Percentiles rank a stretch among this genome's conserved stretches.
Conservation (phyloP, 2,113 vertebrate genomes). For the Thermophis baileyi region DNA sequence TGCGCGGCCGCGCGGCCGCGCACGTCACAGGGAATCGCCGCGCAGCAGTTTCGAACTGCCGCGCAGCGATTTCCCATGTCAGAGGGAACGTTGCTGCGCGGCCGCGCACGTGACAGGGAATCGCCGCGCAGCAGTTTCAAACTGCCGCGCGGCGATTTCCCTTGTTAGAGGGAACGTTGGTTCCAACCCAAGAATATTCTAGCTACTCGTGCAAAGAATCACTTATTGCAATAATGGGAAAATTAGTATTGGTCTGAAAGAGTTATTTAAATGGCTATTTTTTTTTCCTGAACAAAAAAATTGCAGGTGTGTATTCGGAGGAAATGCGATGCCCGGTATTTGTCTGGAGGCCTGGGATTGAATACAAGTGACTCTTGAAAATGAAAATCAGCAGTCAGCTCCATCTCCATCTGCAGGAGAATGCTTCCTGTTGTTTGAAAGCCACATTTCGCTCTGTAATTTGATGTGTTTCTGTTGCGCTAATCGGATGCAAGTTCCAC, state of each 20-base stretch:
- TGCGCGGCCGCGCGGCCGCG: too few relatives aligned
- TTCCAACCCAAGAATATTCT: neutral
- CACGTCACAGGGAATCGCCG: too few relatives aligned
- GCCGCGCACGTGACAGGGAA: too few relatives aligned
- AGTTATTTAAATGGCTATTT: neutral
- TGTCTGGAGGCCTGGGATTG: neutral
- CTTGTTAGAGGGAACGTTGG: too few relatives aligned
- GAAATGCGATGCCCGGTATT: neutral
- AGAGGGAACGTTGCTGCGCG: too few relatives aligned
- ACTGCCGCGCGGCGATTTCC: too few relatives aligned
- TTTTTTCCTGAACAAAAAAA: neutral
- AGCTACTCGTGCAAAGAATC: neutral
- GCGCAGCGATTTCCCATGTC: too few relatives aligned
- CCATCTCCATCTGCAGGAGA: constrained; percentile 10
- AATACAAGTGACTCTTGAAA: constrained; percentile 21
- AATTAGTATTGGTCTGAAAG: neutral
- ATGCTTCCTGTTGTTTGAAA: constrained; percentile 20
- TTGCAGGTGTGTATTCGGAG: neutral
- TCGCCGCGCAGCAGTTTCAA: too few relatives aligned
- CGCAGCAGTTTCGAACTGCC: too few relatives aligned
- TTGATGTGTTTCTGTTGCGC: constrained; percentile 1
- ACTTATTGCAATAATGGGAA: neutral
- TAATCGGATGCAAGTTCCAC: neutral
- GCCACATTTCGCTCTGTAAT: constrained; percentile 27
- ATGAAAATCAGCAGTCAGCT: neutral